A percentile compares a stretch with the other conserved stretches of the same genome.
These are phyloP conservation scores for Strigamia crassipes DNA, from an alignment of 2,888 invertebrate species.

Conservation along the genomic window DNA sequence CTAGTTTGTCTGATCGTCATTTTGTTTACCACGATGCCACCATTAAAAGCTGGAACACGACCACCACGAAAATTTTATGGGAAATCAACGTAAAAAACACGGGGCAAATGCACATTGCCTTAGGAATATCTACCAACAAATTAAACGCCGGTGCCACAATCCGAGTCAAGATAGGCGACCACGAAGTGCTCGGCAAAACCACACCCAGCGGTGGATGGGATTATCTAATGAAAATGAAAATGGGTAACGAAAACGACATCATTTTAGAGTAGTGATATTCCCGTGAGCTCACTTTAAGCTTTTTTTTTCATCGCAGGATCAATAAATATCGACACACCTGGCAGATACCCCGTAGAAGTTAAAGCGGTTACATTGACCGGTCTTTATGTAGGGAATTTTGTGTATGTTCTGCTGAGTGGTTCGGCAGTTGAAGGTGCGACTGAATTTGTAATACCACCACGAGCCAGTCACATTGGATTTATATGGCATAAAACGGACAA, in stretches of 20 bases:
- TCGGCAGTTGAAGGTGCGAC: neutral
- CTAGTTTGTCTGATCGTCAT: neutral
- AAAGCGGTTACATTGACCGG: neutral
- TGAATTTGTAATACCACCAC: neutral
- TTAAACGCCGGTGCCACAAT: neutral
- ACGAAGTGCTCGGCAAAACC: neutral
- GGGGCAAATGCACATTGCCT: neutral
- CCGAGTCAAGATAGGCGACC: neutral
- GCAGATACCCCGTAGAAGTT: neutral
- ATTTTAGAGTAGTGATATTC: too few relatives aligned
- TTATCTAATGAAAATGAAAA: conserved; percentile 23
- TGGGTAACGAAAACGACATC: neutral
- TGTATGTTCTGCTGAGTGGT: neutral
- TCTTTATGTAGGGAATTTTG: neutral
- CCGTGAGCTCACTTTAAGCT: neutral
- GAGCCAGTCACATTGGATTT: neutral
- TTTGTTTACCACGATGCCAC: neutral
- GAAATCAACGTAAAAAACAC: neutral
- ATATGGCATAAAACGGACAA: neutral
- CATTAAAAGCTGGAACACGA: conserved; percentile 3
- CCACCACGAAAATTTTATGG: neutral
- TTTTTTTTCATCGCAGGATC: neutral
- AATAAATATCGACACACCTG: neutral
- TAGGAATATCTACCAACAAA: neutral
- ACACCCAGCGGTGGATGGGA: conserved; percentile 3